Evolutionary conservation across 2,113 vertebrate species (phyloP), one percentile per base, ranked within the genome.

Genomic region (Eudorcas thomsonii): DNA sequence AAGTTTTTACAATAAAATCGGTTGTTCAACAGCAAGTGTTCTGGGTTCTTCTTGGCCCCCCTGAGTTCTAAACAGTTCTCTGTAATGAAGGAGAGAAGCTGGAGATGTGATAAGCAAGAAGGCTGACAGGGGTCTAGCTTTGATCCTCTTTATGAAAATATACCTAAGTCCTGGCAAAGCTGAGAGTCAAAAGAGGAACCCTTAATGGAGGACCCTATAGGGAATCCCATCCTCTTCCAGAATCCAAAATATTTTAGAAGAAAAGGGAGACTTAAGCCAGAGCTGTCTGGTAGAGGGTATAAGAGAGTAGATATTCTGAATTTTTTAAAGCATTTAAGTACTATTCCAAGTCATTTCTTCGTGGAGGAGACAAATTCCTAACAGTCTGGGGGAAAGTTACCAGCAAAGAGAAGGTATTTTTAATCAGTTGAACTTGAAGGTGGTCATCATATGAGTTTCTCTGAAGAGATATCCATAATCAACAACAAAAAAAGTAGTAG

Each of bases 1-100:
- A 50, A 98, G 93, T 86, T 64, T 71, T 97, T 87, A 78, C 88
- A 71, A 55, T 33, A 96, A 94, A 97, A 88, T 4, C 0, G 17
- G 11, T 28, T 13, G 0, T 28, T 81, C 45, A 48, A 9, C 57
- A 10, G 25, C 50, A 77, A 86, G 19, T 26, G 7, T 84, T 94
- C 50, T 50, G 13, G 6, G 15, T 15, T 83, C 7, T 59, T 86
- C 74, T 77, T 59, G 91, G 85, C 80, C 67, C 91, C 10, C 84
- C 16, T 92, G 67, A 92, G 28, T 54, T 54, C 36, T 80, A 57
- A 98, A 71, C 43, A 83, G 14, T 43, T 45, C n/a, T 64, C 19
- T 67, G 57, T 93, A 82, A 96, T 6, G 0, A 23, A 43, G 50
- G 64, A 6, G 1, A 26, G 0, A 0, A 74, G 13, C 64, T 67